phyloP scores from a whole-genome alignment of 2,113 vertebrate species.

The Coptodon rendalli region DNA sequence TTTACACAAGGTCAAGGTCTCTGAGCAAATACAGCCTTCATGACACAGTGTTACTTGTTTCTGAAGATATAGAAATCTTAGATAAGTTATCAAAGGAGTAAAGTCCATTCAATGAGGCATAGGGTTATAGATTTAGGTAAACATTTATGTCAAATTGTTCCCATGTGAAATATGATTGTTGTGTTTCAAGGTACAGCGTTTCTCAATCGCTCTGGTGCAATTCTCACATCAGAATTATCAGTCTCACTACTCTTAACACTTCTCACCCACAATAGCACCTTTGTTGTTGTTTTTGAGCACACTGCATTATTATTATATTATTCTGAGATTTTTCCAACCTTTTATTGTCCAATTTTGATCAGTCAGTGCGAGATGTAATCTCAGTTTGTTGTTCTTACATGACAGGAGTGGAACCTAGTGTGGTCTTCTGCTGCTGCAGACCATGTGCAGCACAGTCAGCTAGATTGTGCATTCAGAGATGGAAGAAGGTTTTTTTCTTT shows the following conservation, averaged over 20 bases:
- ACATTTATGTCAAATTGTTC: neutral
- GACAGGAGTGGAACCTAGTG: neutral
- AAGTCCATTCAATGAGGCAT: neutral
- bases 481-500: neutral
- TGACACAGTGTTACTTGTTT: neutral
- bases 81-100: neutral
- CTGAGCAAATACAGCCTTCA: neutral
- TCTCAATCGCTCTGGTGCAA: neutral
- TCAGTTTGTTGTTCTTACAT: neutral
- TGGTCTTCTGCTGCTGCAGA: neutral
- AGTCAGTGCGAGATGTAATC: neutral
- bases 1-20: neutral
- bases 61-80: neutral
- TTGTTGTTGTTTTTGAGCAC: neutral
- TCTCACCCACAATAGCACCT: neutral
- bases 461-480: neutral
- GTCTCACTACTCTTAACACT: neutral
- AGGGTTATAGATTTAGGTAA: neutral
- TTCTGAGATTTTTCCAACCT: neutral
- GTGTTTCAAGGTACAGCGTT: neutral
- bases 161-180: neutral
- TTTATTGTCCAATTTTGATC: neutral
- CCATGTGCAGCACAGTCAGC: neutral
- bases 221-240: neutral
- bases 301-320: neutral